Percentiles rank a stretch among this genome's conserved stretches.
These are phyloP conservation scores for Chlorops oryzae DNA, from an alignment of 1,140 invertebrate genomes.

Conservation along the genomic window DNA sequence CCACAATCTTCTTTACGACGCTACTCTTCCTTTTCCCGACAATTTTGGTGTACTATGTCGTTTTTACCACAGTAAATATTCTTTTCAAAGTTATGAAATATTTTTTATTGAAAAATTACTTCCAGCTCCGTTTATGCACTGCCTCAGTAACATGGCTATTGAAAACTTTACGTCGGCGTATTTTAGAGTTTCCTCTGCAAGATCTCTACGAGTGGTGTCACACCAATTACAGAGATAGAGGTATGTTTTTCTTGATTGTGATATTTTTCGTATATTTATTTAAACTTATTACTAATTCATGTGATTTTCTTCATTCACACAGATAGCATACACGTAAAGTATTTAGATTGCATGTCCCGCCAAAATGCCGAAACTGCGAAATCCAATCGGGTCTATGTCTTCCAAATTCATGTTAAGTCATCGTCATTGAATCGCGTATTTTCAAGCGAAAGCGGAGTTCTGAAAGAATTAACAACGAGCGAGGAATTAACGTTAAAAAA, in stretches of 20 bases:
- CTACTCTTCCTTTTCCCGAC: conserved; percentile 42
- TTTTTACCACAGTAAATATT: conserved; percentile 37
- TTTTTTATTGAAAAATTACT: conserved; percentile 1
- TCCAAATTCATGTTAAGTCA: conserved; percentile 12
- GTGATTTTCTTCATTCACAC: too few relatives aligned
- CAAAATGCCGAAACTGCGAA: too few relatives aligned
- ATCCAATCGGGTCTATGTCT: conserved; percentile 15
- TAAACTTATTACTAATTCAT: too few relatives aligned
- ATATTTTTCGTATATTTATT: too few relatives aligned
- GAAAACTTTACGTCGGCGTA: conserved; percentile 25
- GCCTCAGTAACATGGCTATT: conserved; percentile 22
- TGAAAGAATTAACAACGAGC: conserved; percentile 14
- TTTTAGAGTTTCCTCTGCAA: conserved; percentile 49
- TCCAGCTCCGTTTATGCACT: conserved; percentile 19
- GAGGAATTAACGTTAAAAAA: conserved; percentile 14
- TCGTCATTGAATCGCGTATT: conserved; percentile 12
- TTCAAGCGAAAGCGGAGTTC: conserved; percentile 17
- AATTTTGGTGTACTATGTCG: conserved; percentile 39
- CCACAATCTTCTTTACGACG: conserved; percentile 40
- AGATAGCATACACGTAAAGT: conserved; percentile 14
- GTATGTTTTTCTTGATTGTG: too few relatives aligned
- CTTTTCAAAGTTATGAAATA: background rate
- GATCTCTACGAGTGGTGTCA: conserved; percentile 32
- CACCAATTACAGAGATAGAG: too few relatives aligned
- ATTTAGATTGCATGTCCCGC: conserved; percentile 12